phyloP scores from a whole-genome alignment of 2,797 vertebrate genomes.

The Enteromius paludinosus region DNA sequence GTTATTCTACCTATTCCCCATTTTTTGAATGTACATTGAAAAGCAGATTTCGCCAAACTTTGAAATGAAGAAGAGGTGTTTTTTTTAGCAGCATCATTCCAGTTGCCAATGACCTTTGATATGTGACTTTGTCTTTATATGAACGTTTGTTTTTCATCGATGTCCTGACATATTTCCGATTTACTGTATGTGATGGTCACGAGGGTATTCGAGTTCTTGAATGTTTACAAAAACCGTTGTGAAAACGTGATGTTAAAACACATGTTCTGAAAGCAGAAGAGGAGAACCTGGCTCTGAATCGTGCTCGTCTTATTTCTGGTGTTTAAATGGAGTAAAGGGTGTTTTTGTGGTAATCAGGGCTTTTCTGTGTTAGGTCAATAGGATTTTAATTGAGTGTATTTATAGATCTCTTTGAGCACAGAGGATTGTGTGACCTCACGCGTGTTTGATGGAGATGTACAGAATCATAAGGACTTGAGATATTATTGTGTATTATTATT shows the following conservation, averaged over 20 bases:
- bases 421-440: not conserved
- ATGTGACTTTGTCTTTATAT: conserved; percentile 20
- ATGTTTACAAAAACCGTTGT: conserved; percentile 13
- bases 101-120: conserved; percentile 72
- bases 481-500: conserved; percentile 1
- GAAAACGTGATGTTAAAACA: not conserved
- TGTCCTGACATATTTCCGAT: conserved; percentile 6
- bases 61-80: conserved; percentile 46
- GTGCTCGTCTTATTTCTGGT: not conserved
- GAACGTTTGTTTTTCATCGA: not conserved
- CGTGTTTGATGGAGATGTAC: conserved; percentile 14
- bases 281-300: not conserved
- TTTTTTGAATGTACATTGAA: conserved; percentile 17
- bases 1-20: not conserved
- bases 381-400: conserved; percentile 27
- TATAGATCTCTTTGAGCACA: conserved; percentile 4
- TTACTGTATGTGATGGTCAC: not conserved
- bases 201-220: not conserved
- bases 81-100: conserved; percentile 67
- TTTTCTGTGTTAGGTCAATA: conserved; percentile 24
- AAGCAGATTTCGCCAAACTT: conserved; percentile 70
- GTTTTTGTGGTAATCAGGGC: conserved; percentile 2
- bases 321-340: not conserved
- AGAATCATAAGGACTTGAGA: not conserved
- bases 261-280: not conserved